Conservation (phyloP, 2,797 vertebrate genomes). For the Vespertilio murinus region DNA sequence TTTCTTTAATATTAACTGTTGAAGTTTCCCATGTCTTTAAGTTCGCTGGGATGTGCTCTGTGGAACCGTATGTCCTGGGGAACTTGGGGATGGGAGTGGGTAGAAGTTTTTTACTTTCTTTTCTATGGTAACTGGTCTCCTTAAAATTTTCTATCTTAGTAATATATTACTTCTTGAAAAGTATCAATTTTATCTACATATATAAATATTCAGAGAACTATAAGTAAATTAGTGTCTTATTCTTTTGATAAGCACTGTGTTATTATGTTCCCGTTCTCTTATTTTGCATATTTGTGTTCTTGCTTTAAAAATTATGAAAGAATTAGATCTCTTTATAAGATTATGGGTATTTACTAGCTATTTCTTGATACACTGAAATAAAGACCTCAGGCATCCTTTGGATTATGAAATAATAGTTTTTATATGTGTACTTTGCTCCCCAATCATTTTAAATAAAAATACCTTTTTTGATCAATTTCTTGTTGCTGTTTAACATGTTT, state of each 20-base stretch:
- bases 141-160: not conserved
- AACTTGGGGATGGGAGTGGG: not conserved
- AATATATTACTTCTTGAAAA: not conserved
- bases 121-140: not conserved
- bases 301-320: constrained; percentile 16
- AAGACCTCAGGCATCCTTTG: constrained; percentile 10
- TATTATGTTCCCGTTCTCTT: not conserved
- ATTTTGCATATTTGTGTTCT: not conserved
- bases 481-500: constrained; percentile 89
- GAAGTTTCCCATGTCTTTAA: not conserved
- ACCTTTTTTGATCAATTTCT: constrained; percentile 93
- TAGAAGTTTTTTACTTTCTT: not conserved
- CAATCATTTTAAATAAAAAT: constrained; percentile 60
- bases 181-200: not conserved
- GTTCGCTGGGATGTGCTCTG: not conserved
- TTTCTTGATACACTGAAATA: constrained; percentile 21
- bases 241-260: not conserved
- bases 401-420: not conserved
- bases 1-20: not conserved
- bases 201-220: not conserved
- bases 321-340: constrained; percentile 7
- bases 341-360: not conserved
- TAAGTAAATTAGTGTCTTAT: not conserved
- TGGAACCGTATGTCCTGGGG: not conserved
- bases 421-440: not conserved